Evolutionary conservation across 2,888 invertebrate genomes (phyloP).

Genomic region (Incurvaria masculella): DNA sequence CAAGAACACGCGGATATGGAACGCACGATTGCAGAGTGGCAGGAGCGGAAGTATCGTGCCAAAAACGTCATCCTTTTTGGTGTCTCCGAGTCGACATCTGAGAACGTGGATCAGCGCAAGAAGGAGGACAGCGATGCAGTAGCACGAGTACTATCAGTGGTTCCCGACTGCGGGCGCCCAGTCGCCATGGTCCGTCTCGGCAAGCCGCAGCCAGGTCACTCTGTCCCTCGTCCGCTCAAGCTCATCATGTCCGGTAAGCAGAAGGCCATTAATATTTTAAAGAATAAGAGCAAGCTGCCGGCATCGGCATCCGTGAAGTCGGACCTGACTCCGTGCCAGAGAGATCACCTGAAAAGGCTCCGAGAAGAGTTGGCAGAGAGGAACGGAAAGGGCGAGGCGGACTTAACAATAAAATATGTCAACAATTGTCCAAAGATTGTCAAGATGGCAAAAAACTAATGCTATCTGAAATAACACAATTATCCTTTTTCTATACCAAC

Average conservation of each 20-base stretch:
- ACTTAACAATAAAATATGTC: constrained; percentile 1
- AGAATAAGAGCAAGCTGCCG: constrained; percentile 1
- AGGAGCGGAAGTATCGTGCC: too few species aligned
- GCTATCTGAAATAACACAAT: not conserved
- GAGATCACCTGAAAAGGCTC: not conserved
- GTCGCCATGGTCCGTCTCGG: not conserved
- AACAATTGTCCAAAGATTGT: not conserved
- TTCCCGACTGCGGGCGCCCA: too few species aligned
- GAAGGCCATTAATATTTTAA: constrained; percentile 1
- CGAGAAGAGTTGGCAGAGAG: not conserved
- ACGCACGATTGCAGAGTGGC: too few species aligned
- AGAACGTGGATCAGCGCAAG: too few species aligned
- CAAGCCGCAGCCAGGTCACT: not conserved
- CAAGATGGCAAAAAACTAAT: not conserved
- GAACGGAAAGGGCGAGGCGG: not conserved
- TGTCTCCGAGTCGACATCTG: too few species aligned
- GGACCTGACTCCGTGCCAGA: not conserved
- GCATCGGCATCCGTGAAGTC: not conserved
- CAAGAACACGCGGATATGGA: too few species aligned
- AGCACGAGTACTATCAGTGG: too few species aligned
- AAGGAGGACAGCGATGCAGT: too few species aligned
- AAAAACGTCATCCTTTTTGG: too few species aligned
- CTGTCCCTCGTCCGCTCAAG: not conserved
- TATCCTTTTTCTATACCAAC: not conserved
- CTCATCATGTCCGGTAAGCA: not conserved